Conservation (phyloP, 2,113 vertebrate species). For the Phylloscopus trochiloides region DNA sequence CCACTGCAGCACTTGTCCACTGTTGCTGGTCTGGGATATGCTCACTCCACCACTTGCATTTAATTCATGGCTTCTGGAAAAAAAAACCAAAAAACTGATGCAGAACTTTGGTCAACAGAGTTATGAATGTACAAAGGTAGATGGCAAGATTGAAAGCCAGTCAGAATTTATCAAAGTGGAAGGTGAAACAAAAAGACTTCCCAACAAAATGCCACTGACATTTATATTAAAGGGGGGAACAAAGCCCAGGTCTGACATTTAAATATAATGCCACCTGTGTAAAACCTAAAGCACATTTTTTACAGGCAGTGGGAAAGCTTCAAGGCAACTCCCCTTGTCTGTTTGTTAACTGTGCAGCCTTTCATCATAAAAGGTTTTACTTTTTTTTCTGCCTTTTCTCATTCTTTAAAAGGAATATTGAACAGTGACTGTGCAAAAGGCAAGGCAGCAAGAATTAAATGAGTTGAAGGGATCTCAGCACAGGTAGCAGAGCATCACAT, state of each 20-base stretch:
- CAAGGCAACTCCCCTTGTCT: background rate
- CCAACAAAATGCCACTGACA: conserved; percentile 23
- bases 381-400: background rate
- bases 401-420: background rate
- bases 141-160: background rate
- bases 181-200: conserved; percentile 26
- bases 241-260: conserved; percentile 53
- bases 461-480: background rate
- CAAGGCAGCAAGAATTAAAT: background rate
- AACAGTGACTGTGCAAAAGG: background rate
- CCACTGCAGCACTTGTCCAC: background rate
- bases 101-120: background rate
- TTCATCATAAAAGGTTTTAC: background rate
- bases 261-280: conserved; percentile 18
- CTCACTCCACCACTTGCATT: background rate
- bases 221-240: conserved; percentile 16
- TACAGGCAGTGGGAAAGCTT: background rate
- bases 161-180: background rate
- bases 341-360: background rate
- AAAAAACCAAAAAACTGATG: background rate
- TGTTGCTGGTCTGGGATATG: background rate
- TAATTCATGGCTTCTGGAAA: background rate
- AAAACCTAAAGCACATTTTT: background rate
- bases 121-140: background rate
- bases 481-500: conserved; percentile 11